Evolutionary conservation across 2,888 invertebrate genomes (phyloP).

Genomic region (Agonopterix heracliana): DNA sequence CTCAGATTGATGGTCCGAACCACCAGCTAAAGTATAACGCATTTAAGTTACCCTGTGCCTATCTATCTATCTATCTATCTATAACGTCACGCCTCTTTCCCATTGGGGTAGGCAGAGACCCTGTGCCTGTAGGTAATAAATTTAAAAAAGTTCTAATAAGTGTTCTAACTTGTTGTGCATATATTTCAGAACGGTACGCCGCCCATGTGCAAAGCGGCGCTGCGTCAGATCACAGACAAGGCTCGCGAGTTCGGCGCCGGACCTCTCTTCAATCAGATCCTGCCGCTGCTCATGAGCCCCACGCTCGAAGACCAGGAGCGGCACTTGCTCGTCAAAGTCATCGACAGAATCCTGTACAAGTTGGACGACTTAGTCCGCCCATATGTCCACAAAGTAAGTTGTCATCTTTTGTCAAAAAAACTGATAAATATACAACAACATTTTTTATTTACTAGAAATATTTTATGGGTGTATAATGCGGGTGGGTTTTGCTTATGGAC

Average conservation of each 20-base stretch:
- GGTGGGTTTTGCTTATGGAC: too few species aligned
- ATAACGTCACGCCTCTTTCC: too few species aligned
- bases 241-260: slow-evolving; percentile 99
- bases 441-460: not conserved
- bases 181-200: slow-evolving; percentile 92
- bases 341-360: slow-evolving; percentile 98
- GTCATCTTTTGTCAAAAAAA: not conserved
- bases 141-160: too few species aligned
- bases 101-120: too few species aligned
- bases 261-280: slow-evolving; percentile 98
- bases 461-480: not conserved
- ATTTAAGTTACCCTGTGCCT: too few species aligned
- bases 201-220: slow-evolving; percentile 98
- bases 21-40: too few species aligned
- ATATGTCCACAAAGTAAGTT: slow-evolving; percentile 94
- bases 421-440: not conserved
- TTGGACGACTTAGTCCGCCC: slow-evolving; percentile 98
- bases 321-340: slow-evolving; percentile 98
- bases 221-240: slow-evolving; percentile 98
- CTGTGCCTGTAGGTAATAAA: too few species aligned
- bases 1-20: too few species aligned
- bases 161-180: too few species aligned
- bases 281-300: slow-evolving; percentile 99
- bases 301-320: slow-evolving; percentile 99
- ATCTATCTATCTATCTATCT: too few species aligned